phyloP scores from a whole-genome alignment of 2,888 invertebrate genomes.

The Epinotia ramella region DNA sequence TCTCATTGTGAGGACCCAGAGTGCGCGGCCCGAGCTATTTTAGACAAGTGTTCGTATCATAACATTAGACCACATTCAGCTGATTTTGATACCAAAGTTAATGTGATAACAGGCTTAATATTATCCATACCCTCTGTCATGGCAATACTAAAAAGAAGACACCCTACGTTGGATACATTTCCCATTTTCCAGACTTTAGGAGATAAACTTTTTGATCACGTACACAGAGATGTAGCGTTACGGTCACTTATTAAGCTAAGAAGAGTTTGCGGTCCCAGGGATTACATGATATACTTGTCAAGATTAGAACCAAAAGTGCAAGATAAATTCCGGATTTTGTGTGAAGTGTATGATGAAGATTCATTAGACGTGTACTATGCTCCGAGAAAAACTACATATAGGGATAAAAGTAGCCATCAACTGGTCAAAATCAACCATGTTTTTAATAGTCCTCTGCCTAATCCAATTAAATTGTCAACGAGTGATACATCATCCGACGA shows the following conservation, averaged over 20 bases:
- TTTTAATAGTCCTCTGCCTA: constrained; percentile 63
- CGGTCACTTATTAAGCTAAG: constrained; percentile 89
- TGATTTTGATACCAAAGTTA: constrained; percentile 80
- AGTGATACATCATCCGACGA: constrained; percentile 86
- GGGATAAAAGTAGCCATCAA: constrained; percentile 64
- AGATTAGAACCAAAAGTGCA: constrained; percentile 77
- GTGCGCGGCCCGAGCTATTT: constrained; percentile 87
- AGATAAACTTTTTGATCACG: constrained; percentile 80
- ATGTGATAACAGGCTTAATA: constrained; percentile 87
- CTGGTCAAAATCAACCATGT: constrained; percentile 72
- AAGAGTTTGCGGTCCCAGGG: constrained; percentile 87
- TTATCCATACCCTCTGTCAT: constrained; percentile 87
- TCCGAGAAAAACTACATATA: constrained; percentile 66
- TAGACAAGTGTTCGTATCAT: constrained; percentile 88
- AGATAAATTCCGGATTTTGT: constrained; percentile 78
- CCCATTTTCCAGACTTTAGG: constrained; percentile 83
- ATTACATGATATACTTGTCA: constrained; percentile 86
- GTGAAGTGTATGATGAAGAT: constrained; percentile 79
- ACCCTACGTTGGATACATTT: constrained; percentile 78
- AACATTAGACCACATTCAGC: constrained; percentile 82
- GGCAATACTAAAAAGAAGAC: constrained; percentile 82
- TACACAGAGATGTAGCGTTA: constrained; percentile 89
- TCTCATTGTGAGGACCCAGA: constrained; percentile 88
- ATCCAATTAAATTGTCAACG: constrained; percentile 70
- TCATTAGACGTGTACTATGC: constrained; percentile 79